Evolutionary conservation across 2,888 invertebrate species (phyloP), one percentile per base, ranked within the genome.

Genomic region (Ptychoptera contaminata): DNA sequence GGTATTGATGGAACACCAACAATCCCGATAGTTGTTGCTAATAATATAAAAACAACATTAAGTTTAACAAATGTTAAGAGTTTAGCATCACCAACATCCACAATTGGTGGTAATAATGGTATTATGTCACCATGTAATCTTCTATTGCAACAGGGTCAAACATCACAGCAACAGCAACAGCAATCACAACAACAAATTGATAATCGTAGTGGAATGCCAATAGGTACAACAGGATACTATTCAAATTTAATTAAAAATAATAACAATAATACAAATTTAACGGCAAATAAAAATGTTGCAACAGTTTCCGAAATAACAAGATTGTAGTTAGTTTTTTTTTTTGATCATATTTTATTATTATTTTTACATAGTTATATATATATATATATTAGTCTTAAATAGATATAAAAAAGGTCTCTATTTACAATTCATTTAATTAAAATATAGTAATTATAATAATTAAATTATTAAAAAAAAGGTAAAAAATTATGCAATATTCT

Each of bases 221-320:
- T 6, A 30, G 40, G 63, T 46, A 60, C 61, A 50, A 53, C 60
- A 53, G 64, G 63, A 8, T 65, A 65, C 48, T 65, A 65, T 40
- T 65, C 65, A 6, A 61, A 63, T 52, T 52, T 65, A 49, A 59
- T 16, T 14, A 40, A 40, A 31, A 30, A 30, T 10, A 52, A 55
- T 3, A 61, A 61, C 38, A 59, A 57, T 42, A 59, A 59, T 10
- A 61, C 59, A 8, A 53, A 50, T 29, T 31, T 11, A 31, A 40
- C 29, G 15, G 31, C 11, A 15, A 40, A 32, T 23, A 40, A 40
- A 32, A 58, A 57, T 54, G 74, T 58, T 59, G 71, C 67, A 56
- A 77, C 67, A 8, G 78, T 76, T 58, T 79, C 80, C 44, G 79
- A 80, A 67, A 77, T 79, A 53, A 81, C 81, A 46, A 72, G 80